Conservation (phyloP, 2,888 invertebrate genomes). For the Orchesellides sinensis region DNA sequence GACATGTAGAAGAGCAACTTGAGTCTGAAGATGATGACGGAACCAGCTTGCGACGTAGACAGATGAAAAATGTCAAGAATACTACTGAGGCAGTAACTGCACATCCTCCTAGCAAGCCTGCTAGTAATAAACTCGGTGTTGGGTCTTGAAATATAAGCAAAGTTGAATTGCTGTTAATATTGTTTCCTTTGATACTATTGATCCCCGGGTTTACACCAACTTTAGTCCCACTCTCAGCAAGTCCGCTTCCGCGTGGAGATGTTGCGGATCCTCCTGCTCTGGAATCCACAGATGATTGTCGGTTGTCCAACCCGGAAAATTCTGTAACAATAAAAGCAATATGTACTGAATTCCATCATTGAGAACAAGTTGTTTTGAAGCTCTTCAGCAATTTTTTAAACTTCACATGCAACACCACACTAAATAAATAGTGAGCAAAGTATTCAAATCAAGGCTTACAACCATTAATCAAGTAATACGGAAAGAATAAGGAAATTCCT, state of each 20-base stretch:
- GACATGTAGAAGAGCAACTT: slow-evolving; percentile 58
- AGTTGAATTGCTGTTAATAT: slow-evolving; percentile 53
- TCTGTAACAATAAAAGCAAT: slow-evolving; percentile 33
- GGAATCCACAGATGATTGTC: slow-evolving; percentile 31
- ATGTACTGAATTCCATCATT: too few species aligned
- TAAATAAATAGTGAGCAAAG: background rate
- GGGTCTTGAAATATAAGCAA: slow-evolving; percentile 65
- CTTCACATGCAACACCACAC: background rate
- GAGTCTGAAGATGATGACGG: slow-evolving; percentile 66
- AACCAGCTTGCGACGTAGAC: slow-evolving; percentile 74
- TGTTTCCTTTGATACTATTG: slow-evolving; percentile 54
- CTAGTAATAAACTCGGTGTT: slow-evolving; percentile 74
- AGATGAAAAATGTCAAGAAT: slow-evolving; percentile 74
- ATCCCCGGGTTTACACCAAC: slow-evolving; percentile 29
- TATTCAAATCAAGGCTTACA: background rate
- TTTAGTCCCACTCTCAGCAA: background rate
- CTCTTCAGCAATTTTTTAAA: background rate
- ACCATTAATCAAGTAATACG: slow-evolving; percentile 29
- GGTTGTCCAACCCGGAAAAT: slow-evolving; percentile 46
- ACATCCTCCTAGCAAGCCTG: slow-evolving; percentile 74
- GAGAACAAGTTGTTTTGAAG: background rate
- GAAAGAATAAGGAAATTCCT: slow-evolving; percentile 30
- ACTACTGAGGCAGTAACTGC: slow-evolving; percentile 73
- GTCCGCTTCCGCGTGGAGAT: slow-evolving; percentile 27
- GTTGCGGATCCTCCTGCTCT: slow-evolving; percentile 20